phyloP scores from a whole-genome alignment of 2,888 invertebrate species.

The Luperina nickerlii region DNA sequence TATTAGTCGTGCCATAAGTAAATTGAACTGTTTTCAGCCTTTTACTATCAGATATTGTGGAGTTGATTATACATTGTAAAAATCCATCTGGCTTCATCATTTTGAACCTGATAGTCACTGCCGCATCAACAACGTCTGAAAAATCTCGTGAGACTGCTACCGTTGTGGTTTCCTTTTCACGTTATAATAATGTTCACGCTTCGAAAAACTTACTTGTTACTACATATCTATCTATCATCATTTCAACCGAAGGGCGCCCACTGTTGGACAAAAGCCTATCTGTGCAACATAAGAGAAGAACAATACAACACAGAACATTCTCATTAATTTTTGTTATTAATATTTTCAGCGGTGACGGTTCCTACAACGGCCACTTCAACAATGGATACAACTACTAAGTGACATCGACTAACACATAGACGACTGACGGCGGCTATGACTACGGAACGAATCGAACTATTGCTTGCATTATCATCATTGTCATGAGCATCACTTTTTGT shows the following conservation, averaged over 20 bases:
- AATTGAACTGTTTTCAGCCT: conserved; percentile 20
- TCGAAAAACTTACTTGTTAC: not conserved
- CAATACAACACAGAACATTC: too few species aligned
- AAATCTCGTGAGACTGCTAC: not conserved
- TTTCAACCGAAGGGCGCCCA: not conserved
- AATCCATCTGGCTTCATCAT: not conserved
- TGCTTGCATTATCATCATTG: conserved; percentile 6
- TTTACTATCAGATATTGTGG: conserved; percentile 5
- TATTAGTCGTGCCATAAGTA: conserved; percentile 3
- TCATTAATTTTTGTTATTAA: conserved; percentile 19
- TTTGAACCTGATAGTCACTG: not conserved
- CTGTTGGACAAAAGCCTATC: too few species aligned
- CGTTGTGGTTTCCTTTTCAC: not conserved
- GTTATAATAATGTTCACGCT: not conserved
- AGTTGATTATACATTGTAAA: not conserved
- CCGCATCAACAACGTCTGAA: not conserved
- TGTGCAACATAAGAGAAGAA: too few species aligned
- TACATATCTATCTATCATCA: not conserved
- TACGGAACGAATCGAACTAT: not conserved
- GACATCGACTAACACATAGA: conserved; percentile 19
- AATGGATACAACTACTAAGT: conserved; percentile 73
- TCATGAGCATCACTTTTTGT: conserved; percentile 64
- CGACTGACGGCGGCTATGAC: not conserved
- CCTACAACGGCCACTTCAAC: conserved; percentile 74
- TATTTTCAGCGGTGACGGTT: conserved; percentile 74